Percentiles rank a stretch among this genome's conserved stretches.
phyloP scores from a whole-genome alignment of 2,797 vertebrate species.

The Chelonia mydas region DNA sequence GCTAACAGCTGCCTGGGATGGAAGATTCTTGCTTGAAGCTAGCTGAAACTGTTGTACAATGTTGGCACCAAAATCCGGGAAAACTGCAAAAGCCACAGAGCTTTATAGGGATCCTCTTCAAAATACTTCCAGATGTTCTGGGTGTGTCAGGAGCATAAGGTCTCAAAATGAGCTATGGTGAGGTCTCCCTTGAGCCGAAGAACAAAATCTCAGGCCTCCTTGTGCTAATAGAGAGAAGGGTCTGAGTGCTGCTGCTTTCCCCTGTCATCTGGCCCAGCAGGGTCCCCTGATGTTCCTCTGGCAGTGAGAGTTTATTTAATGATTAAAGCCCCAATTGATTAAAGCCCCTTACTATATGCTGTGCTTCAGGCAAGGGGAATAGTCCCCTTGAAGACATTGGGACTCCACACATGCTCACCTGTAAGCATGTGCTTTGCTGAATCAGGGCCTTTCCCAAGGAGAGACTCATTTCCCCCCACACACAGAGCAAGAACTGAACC shows the following conservation, averaged over 20 bases:
- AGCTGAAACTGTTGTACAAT: background rate
- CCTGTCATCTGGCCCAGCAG: fast-evolving
- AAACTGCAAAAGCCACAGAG: slow-evolving; percentile 34
- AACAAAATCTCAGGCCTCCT: fast-evolving
- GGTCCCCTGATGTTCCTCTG: background rate
- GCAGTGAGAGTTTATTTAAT: no score
- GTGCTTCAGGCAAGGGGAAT: background rate
- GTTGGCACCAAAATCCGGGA: background rate
- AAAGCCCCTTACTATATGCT: background rate
- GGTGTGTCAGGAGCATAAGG: background rate
- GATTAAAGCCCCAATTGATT: fast-evolving
- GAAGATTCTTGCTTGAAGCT: background rate
- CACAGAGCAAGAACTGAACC: background rate
- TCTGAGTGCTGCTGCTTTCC: background rate
- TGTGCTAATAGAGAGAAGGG: background rate
- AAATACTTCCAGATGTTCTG: background rate
- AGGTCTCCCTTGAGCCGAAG: background rate
- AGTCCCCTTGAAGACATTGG: background rate
- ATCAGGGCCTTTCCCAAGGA: background rate
- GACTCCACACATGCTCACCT: background rate
- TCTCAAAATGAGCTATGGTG: background rate
- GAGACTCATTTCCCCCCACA: background rate
- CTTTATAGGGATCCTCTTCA: slow-evolving; percentile 27
- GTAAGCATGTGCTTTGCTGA: background rate
- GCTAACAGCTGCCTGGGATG: background rate